Base-by-base conservation (phyloP, 2,888 invertebrate species). In the Chrysolina americana region DNA sequence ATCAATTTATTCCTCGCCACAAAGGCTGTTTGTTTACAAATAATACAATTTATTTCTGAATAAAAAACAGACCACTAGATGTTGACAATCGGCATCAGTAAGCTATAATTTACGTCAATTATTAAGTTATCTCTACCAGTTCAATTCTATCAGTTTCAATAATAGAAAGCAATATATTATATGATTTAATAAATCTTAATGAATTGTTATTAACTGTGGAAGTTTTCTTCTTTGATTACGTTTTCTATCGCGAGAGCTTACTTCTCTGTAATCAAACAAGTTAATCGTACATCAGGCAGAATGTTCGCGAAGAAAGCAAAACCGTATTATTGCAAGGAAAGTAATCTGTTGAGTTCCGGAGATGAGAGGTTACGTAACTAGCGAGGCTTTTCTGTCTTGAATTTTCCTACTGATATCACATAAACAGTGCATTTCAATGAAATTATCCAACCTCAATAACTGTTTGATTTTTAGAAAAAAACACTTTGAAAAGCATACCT, bases 91-190 rank as follows among this genome's bases (percentile, higher is more conserved):
- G 41, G 28, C 68, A 47, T 47, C 66, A 36, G 15, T 21, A 11
- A 28, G 41, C 63, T 19, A 62, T 72, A 68, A 72, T 68, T 72
- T 68, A 72, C 19, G 1, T 62, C 19, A 41, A 15, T 66, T 41
- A 66, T 66, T 72, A 50, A 41, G 48, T 72, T 68, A 72, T 72
- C 72, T 68, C 59, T 66, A 48, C 63, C 70, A 62, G 56, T 72
- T 72, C 65, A 62, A 66, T 62, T 66, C 65, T 72, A 72, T 72
- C 72, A 62, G 53, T 68, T 68, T 47, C 48, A 72, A 72, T 66
- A 50, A 68, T 68, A 68, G 72, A 72, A 72, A 68, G 68, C 72
- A 62, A 68, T 72, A 68, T 41, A 66, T 72, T 68, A 71, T 72
- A 68, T 50, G 41, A 68, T 50, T 68, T 47, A 41, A 72, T 71